Evolutionary conservation across 1,140 invertebrate genomes (phyloP), one percentile per base, ranked within the genome.

Genomic region (Drosophila guanche): DNA sequence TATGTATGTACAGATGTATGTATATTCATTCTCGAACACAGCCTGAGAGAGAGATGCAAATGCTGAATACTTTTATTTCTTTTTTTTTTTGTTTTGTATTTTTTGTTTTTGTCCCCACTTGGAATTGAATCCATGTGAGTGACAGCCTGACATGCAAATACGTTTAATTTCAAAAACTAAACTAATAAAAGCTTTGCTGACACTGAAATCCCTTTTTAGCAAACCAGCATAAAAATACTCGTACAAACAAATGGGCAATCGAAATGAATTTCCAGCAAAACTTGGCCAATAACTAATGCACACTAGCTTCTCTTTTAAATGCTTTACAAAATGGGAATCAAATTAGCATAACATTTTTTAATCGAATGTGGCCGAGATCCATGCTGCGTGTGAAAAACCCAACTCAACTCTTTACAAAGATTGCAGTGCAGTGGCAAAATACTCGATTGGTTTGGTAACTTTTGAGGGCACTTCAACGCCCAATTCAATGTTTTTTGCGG

Each of bases 151-250:
- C 77, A 86, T 86, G 83, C 78, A 86, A 86, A 86, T 86, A 79
- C 83, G 78, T 88, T 86, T 86, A 86, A 86, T 86, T 86, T 86
- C 74, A 65, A 86, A 86, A 86, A 86, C 83, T 86, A 86, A 88
- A 88, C 83, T 86, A 86, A 86, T 86, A 86, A 88, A 78, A 66
- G 68, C 75, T 55, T 40, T 50, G 55, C 70, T 74, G 72, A 43
- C 52, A 61, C 43, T 61, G 52, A 57, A 57, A 41, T 46, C 43
- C 7, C 33, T 10, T 58, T 25, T 60, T 42, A 40, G 27, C 25
- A 60, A 51, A 14, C 23, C 51, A 48, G 59, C 46, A 62, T 51
- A 58, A 50, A 68, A 14, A 42, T 43, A 37, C 6, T 12, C 33
- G 29, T 33, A 33, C 33, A 50, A 69, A 41, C 56, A 66, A 57